Evolutionary conservation across 2,888 invertebrate genomes (phyloP).

Genomic region (Cheilosia vernalis): DNA sequence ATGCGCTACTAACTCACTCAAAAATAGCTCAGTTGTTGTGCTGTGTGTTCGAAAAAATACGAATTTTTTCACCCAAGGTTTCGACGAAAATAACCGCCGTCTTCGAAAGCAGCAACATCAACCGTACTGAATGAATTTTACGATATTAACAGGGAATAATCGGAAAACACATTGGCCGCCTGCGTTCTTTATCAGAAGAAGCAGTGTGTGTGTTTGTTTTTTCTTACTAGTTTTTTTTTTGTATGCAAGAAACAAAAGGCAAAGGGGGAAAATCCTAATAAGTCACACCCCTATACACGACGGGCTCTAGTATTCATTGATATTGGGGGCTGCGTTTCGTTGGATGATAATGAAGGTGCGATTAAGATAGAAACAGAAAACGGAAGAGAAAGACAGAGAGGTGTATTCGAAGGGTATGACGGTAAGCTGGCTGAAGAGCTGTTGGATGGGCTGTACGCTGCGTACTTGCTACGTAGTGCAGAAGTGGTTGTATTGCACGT

Average conservation of each 20-base stretch:
- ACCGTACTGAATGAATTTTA: conserved; percentile 72
- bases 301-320: conserved; percentile 49
- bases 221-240: background rate
- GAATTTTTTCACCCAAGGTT: conserved; percentile 63
- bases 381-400: conserved; percentile 58
- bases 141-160: conserved; percentile 71
- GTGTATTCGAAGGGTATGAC: conserved; percentile 33
- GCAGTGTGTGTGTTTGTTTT: background rate
- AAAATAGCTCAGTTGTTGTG: conserved; percentile 51
- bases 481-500: conserved; percentile 64
- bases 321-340: conserved; percentile 67
- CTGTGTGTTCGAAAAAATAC: conserved; percentile 58
- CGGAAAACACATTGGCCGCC: conserved; percentile 60
- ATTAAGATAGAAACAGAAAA: conserved; percentile 67
- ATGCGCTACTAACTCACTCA: conserved; percentile 62
- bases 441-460: conserved; percentile 35
- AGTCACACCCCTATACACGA: conserved; percentile 69
- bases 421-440: conserved; percentile 4
- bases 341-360: conserved; percentile 59
- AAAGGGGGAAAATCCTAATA: conserved; percentile 68
- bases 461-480: conserved; percentile 48
- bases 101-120: conserved; percentile 70
- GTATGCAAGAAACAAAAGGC: conserved; percentile 54
- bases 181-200: conserved; percentile 66
- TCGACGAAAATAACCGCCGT: conserved; percentile 71